Conservation (phyloP, 2,113 vertebrate genomes). For the Tor tambroides region DNA sequence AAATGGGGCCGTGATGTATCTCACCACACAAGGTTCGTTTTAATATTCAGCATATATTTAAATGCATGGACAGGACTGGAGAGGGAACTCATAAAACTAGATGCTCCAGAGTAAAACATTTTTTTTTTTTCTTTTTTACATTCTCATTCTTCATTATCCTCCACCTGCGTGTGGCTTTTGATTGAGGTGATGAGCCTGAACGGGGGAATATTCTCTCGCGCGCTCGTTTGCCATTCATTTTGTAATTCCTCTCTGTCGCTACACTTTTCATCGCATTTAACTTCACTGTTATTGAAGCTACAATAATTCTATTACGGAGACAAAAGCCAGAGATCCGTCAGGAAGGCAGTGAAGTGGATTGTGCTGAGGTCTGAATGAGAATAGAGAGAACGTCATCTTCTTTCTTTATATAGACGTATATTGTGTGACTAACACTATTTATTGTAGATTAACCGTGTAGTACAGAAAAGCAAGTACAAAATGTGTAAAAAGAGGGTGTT, state of each 20-base stretch:
- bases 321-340: slow-evolving; percentile 15
- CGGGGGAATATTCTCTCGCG: slow-evolving; percentile 9
- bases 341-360: slow-evolving; percentile 4
- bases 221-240: not conserved
- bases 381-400: not conserved
- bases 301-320: slow-evolving; percentile 48
- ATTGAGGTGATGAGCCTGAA: slow-evolving; percentile 45
- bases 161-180: slow-evolving; percentile 35
- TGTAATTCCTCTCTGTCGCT: slow-evolving; percentile 9
- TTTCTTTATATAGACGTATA: not conserved
- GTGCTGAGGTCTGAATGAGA: not conserved
- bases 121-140: not conserved
- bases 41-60: slow-evolving; percentile 39
- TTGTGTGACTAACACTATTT: slow-evolving; percentile 24
- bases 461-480: not conserved
- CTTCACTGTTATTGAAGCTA: slow-evolving; percentile 30
- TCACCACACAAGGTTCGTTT: not conserved
- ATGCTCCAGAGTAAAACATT: not conserved
- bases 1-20: slow-evolving; percentile 32
- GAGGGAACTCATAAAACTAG: slow-evolving; percentile 11
- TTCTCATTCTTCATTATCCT: slow-evolving; percentile 8
- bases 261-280: slow-evolving; percentile 36
- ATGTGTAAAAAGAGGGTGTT: not conserved
- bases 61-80: slow-evolving; percentile 25
- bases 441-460: not conserved